phyloP scores from a whole-genome alignment of 2,888 invertebrate genomes.

The Athetis lepigone region DNA sequence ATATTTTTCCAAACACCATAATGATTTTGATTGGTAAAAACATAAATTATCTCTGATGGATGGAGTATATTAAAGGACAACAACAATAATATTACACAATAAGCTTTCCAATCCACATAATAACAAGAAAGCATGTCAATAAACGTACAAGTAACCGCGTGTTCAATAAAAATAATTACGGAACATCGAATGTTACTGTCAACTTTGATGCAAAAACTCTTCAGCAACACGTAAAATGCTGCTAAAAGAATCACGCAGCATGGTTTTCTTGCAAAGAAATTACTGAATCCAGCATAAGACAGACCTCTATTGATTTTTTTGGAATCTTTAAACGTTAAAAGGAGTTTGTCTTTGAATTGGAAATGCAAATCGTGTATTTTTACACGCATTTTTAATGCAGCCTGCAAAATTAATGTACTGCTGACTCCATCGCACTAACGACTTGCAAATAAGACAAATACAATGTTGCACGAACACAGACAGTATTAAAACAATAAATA shows the following conservation, averaged over 20 bases:
- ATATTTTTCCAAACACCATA: background rate
- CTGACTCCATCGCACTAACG: constrained; percentile 16
- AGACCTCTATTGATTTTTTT: background rate
- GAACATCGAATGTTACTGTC: background rate
- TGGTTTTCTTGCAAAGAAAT: background rate
- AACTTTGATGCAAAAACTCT: background rate
- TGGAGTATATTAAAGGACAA: constrained; percentile 3
- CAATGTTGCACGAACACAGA: constrained; percentile 47
- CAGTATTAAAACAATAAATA: constrained; percentile 27
- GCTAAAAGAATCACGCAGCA: no score
- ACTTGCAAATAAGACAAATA: constrained; percentile 29
- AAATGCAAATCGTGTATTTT: background rate
- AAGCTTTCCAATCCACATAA: constrained; percentile 10
- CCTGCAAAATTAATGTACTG: constrained; percentile 3
- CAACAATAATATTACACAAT: constrained; percentile 11
- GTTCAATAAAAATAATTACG: background rate
- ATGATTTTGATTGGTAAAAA: background rate
- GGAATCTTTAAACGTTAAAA: constrained; percentile 9
- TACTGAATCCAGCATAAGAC: background rate
- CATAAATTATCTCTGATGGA: background rate
- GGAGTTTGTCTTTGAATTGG: background rate
- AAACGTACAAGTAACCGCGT: background rate
- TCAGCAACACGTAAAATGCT: no score
- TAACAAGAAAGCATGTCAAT: constrained; percentile 14
- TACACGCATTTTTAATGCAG: background rate